A percentile compares a stretch with the other conserved stretches of the same genome.
Evolutionary conservation across 2,888 invertebrate genomes (phyloP).

Genomic region (Watsonalla binaria): DNA sequence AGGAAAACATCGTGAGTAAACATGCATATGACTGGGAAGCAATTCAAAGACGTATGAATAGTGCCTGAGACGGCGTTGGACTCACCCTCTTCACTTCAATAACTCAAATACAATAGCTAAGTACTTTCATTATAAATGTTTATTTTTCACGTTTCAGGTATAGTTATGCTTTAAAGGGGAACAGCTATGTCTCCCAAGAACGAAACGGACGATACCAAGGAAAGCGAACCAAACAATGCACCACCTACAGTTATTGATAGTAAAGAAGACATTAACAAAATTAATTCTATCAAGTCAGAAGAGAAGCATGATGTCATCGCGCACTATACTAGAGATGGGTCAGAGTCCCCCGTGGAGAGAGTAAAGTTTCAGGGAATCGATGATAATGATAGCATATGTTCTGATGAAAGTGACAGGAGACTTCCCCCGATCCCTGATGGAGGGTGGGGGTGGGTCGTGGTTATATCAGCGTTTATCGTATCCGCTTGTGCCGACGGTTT

Average conservation of each 20-base stretch:
- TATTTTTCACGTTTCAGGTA: slow-evolving; percentile 6
- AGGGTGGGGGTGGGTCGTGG: slow-evolving; percentile 95
- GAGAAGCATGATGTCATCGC: slow-evolving; percentile 32
- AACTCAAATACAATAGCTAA: no score
- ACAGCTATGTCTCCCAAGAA: slow-evolving; percentile 16
- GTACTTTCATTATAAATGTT: no score
- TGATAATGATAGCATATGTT: slow-evolving; percentile 64
- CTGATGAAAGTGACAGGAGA: slow-evolving; percentile 51
- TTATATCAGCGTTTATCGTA: slow-evolving; percentile 89
- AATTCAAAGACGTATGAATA: no score
- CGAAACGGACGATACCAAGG: slow-evolving; percentile 14
- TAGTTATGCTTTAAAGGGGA: slow-evolving; percentile 3
- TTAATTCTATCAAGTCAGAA: slow-evolving; percentile 59
- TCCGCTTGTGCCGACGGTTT: slow-evolving; percentile 95
- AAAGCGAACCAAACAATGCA: slow-evolving; percentile 14
- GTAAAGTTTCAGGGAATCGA: slow-evolving; percentile 70
- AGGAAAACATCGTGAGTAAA: no score
- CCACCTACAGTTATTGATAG: slow-evolving; percentile 14
- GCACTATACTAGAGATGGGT: slow-evolving; percentile 35
- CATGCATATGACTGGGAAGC: no score
- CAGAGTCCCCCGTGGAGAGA: slow-evolving; percentile 52
- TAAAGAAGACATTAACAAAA: slow-evolving; percentile 52
- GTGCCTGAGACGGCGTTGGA: no score
- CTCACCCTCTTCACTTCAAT: no score
- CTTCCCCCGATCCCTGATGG: slow-evolving; percentile 86